These are phyloP conservation scores for Sarcophaga rosellei DNA, from an alignment of 2,888 invertebrate species.

Conservation along the genomic window DNA sequence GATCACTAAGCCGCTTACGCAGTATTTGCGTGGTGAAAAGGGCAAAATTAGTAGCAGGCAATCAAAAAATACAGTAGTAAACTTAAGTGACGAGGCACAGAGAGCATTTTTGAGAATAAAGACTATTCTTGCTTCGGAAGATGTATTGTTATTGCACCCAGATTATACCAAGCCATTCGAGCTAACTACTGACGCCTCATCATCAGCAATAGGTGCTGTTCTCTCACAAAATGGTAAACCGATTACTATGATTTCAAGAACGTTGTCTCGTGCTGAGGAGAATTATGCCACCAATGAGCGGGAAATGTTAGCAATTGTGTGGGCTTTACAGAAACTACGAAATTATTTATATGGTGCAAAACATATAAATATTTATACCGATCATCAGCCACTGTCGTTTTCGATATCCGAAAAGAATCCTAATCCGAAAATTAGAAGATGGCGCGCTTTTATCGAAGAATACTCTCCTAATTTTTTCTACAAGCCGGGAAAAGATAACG, in stretches of 20 bases:
- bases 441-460: constrained; percentile 1
- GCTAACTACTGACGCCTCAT: constrained; percentile 55
- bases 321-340: too few relatives aligned
- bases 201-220: too few relatives aligned
- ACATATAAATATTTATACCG: too few relatives aligned
- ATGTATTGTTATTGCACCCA: constrained; percentile 18
- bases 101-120: constrained; percentile 4
- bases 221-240: too few relatives aligned
- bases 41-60: too few relatives aligned
- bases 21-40: too few relatives aligned
- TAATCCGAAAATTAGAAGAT: constrained; percentile 9
- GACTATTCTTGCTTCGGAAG: background rate
- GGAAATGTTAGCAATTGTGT: constrained; percentile 32
- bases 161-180: constrained; percentile 52
- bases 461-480: constrained; percentile 37
- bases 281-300: constrained; percentile 13
- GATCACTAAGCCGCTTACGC: constrained; percentile 44
- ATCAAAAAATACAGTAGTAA: background rate
- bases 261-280: background rate
- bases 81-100: constrained; percentile 3
- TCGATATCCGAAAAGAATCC: constrained; percentile 9
- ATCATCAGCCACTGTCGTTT: constrained; percentile 23
- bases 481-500: constrained; percentile 8
- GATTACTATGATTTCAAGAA: constrained; percentile 21
- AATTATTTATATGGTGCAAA: too few relatives aligned